These are phyloP conservation scores for Prionace glauca DNA, from an alignment of 2,797 vertebrate species.

Conservation along the genomic window DNA sequence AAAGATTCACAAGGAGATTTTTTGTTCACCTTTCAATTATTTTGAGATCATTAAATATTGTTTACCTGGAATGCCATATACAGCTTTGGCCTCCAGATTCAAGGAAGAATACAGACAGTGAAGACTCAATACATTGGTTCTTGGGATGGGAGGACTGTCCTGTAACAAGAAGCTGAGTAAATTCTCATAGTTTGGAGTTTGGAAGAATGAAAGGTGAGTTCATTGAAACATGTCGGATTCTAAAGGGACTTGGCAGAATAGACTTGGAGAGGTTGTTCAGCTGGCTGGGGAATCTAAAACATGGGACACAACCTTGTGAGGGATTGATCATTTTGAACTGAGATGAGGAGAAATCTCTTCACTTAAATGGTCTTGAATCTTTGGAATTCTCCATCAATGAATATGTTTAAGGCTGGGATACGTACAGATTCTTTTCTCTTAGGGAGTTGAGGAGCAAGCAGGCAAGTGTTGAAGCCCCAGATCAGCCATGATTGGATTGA, in stretches of 20 bases:
- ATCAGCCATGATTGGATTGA: not conserved
- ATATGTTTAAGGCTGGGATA: not conserved
- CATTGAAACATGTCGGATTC: not conserved
- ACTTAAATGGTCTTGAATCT: not conserved
- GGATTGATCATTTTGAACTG: not conserved
- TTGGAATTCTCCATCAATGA: not conserved
- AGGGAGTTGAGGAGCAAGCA: too few relatives aligned
- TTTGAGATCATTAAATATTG: not conserved
- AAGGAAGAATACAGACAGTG: not conserved
- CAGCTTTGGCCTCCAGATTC: not conserved
- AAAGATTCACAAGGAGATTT: not conserved
- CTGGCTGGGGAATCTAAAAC: not conserved
- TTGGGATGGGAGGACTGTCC: not conserved
- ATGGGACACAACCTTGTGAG: not conserved
- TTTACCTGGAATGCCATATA: not conserved
- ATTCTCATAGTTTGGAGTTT: not conserved
- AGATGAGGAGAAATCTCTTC: not conserved
- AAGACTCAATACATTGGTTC: not conserved
- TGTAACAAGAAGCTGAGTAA: not conserved
- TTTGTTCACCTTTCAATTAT: not conserved
- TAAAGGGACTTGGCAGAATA: not conserved
- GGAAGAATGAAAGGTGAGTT: not conserved
- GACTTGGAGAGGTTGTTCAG: not conserved
- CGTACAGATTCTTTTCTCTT: too few relatives aligned
- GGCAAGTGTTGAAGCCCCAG: not conserved